Percentiles rank a stretch among this genome's conserved stretches.
phyloP scores from a whole-genome alignment of 2,113 vertebrate genomes.

The Pomatorhinus ruficollis region DNA sequence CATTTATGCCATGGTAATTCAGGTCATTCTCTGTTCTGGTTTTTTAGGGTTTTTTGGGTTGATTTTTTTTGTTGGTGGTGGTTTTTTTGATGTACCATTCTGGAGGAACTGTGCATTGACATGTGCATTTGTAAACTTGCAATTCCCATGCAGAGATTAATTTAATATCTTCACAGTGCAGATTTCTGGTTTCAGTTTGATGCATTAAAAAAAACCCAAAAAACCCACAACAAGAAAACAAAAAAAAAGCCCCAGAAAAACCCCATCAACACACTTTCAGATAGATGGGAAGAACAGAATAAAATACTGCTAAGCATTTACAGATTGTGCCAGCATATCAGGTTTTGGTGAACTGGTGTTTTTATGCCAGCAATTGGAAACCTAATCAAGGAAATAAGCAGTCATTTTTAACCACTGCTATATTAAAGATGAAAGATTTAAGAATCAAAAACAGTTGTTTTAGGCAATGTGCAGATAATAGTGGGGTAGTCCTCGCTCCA shows the following conservation, averaged over 20 bases:
- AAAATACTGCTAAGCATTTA: not conserved
- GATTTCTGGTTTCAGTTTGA: not conserved
- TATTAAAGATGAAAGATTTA: conserved; percentile 26
- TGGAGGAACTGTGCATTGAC: not conserved
- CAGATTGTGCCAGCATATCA: not conserved
- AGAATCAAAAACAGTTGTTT: conserved; percentile 32
- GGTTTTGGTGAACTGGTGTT: conserved; percentile 17
- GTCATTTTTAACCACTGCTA: not conserved
- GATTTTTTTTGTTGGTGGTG: not conserved
- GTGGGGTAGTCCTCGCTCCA: not conserved
- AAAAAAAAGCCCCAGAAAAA: not conserved
- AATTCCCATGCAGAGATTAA: not conserved
- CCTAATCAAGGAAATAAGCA: conserved; percentile 33
- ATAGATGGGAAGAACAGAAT: not conserved
- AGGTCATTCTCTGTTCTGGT: not conserved
- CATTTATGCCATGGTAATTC: not conserved
- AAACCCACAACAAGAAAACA: not conserved
- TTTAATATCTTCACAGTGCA: not conserved
- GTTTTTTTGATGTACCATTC: not conserved
- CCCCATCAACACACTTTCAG: not conserved
- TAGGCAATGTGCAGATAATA: not conserved
- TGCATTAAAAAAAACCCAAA: not conserved
- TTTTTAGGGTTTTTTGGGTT: not conserved
- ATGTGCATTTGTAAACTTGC: not conserved
- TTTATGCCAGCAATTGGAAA: conserved; percentile 18